Conservation (phyloP, 2,113 vertebrate genomes). For the Archocentrus centrarchus region DNA sequence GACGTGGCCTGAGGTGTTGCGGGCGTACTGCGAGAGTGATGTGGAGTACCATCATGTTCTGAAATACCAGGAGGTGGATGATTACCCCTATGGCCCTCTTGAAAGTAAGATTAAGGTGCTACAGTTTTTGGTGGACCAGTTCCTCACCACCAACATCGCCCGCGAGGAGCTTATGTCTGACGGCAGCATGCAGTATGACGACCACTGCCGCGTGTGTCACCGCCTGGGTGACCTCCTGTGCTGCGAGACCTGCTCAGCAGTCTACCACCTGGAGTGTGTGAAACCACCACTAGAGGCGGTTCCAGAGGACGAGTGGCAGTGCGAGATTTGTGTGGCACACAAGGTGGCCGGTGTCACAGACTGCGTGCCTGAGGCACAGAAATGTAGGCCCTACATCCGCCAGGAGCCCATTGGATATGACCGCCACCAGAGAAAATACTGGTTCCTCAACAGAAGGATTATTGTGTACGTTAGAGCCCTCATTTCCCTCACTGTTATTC, state of each 20-base stretch:
- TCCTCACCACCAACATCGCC: constrained; percentile 97
- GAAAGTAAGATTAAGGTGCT: constrained; percentile 95
- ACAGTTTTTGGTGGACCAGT: constrained; percentile 97
- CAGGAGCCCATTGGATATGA: constrained; percentile 98
- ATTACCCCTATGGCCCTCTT: constrained; percentile 94
- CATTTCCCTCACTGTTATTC: not conserved
- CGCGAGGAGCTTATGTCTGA: constrained; percentile 98
- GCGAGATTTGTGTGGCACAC: constrained; percentile 96
- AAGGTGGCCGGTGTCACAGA: constrained; percentile 96
- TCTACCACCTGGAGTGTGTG: constrained; percentile 98
- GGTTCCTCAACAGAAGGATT: constrained; percentile 97
- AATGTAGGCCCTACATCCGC: constrained; percentile 93
- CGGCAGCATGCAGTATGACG: constrained; percentile 95
- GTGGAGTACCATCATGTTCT: constrained; percentile 93
- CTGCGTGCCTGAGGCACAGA: constrained; percentile 95
- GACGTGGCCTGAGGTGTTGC: constrained; percentile 98
- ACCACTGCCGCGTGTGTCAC: constrained; percentile 98
- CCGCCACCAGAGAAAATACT: constrained; percentile 94
- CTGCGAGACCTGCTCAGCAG: constrained; percentile 96
- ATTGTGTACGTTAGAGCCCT: constrained; percentile 88
- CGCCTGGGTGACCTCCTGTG: constrained; percentile 97
- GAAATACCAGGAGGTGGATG: constrained; percentile 91
- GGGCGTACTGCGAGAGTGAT: constrained; percentile 97
- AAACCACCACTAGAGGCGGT: constrained; percentile 94
- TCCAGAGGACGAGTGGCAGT: constrained; percentile 99